Evolutionary conservation across 2,797 vertebrate species (phyloP).

Genomic region (Silurus aristotelis): DNA sequence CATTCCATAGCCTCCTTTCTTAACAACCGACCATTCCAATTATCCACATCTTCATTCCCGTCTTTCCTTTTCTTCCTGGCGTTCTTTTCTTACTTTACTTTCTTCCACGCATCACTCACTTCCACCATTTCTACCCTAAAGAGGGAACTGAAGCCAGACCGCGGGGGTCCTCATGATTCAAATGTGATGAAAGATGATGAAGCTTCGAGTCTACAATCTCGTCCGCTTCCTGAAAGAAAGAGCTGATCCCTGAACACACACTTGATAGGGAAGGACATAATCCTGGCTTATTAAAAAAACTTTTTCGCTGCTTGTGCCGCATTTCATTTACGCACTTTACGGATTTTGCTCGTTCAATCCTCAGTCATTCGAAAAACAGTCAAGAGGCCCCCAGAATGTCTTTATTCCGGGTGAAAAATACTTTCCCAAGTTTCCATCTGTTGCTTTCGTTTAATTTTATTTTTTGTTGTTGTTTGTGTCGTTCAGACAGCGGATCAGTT

Average conservation of each 20-base stretch:
- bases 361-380: not conserved
- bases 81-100: too few species aligned
- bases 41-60: too few species aligned
- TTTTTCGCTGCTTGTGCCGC: not conserved
- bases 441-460: not conserved
- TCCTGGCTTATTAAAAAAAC: slow-evolving; percentile 17
- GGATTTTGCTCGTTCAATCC: not conserved
- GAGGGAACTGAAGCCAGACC: not conserved
- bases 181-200: slow-evolving; percentile 35
- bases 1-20: too few species aligned
- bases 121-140: too few species aligned
- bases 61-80: too few species aligned
- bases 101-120: too few species aligned
- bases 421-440: not conserved
- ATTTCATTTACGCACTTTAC: not conserved
- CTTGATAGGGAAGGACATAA: slow-evolving; percentile 14
- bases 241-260: slow-evolving; percentile 21
- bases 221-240: slow-evolving; percentile 17
- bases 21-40: too few species aligned
- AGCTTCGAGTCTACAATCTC: not conserved
- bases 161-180: not conserved
- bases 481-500: slow-evolving; percentile 93
- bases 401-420: not conserved
- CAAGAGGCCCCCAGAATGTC: not conserved
- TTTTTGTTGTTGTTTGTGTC: not conserved